These are phyloP conservation scores for Silurus asotus DNA, from an alignment of 2,113 vertebrate genomes.

Conservation along the genomic window DNA sequence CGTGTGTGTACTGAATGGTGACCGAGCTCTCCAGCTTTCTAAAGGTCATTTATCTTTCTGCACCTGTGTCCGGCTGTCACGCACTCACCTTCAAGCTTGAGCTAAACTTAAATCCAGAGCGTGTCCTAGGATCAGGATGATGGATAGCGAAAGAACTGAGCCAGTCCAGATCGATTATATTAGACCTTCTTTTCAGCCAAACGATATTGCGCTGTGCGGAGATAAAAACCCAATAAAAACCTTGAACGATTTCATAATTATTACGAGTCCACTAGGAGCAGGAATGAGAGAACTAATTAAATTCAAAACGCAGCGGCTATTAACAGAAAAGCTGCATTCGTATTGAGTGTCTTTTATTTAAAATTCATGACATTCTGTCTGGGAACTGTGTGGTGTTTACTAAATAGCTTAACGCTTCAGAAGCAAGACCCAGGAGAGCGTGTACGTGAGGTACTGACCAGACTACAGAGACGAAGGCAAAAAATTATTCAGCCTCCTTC, in stretches of 20 bases:
- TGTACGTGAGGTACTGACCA: slow-evolving; percentile 27
- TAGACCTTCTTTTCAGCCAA: not conserved
- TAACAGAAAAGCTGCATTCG: not conserved
- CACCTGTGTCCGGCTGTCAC: not conserved
- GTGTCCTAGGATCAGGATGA: slow-evolving; percentile 22
- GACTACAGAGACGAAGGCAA: slow-evolving; percentile 46
- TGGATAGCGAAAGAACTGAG: not conserved
- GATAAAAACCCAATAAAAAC: not conserved
- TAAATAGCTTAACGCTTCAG: slow-evolving; percentile 17
- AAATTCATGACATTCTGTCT: slow-evolving; percentile 29
- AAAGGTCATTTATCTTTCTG: slow-evolving; percentile 24
- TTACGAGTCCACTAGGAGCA: not conserved
- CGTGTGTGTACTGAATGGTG: slow-evolving; percentile 10
- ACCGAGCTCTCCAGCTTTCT: slow-evolving; percentile 21
- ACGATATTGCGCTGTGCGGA: not conserved
- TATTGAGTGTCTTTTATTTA: not conserved
- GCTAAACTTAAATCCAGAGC: slow-evolving; percentile 8
- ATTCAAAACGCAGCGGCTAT: not conserved
- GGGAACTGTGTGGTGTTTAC: slow-evolving; percentile 23
- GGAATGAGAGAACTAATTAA: not conserved
- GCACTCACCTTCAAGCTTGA: slow-evolving; percentile 21
- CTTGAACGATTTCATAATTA: not conserved
- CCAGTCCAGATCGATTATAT: slow-evolving; percentile 20
- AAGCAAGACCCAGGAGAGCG: slow-evolving; percentile 14
- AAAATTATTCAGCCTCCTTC: slow-evolving; percentile 34